Evolutionary conservation across 1,140 invertebrate species (phyloP).

Genomic region (Nephila pilipes): DNA sequence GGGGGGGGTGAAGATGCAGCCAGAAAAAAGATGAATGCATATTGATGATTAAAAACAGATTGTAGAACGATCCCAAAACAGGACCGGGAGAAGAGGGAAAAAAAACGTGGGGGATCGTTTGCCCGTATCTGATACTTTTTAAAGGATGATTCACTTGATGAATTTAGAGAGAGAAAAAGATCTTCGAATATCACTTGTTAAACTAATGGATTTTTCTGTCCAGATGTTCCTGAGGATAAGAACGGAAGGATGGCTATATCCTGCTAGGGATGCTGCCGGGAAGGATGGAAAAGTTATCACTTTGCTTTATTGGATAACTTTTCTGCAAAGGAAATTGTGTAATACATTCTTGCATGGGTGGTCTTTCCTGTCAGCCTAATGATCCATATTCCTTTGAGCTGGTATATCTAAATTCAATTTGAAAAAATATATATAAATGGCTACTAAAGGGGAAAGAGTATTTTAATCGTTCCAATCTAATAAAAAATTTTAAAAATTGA

Average conservation of each 20-base stretch:
- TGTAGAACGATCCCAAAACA: neutral
- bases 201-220: conserved; percentile 56
- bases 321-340: neutral
- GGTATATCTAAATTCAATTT: neutral
- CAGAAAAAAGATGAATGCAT: conserved; percentile 45
- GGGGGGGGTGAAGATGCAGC: neutral
- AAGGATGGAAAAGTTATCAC: neutral
- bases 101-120: neutral
- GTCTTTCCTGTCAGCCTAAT: neutral
- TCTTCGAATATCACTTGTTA: conserved; percentile 65
- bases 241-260: neutral
- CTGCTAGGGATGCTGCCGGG: neutral
- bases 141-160: conserved; percentile 51
- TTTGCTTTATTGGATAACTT: neutral
- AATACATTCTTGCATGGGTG: neutral
- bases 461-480: too few relatives aligned
- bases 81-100: neutral
- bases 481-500: too few relatives aligned
- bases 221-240: conserved; percentile 46
- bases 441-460: too few relatives aligned
- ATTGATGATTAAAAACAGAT: conserved; percentile 64
- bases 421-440: too few relatives aligned
- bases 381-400: neutral
- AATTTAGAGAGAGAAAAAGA: too few relatives aligned
- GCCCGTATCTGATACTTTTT: conserved; percentile 19